Conservation (phyloP, 2,797 vertebrate species). For the Sebastes itinus region DNA sequence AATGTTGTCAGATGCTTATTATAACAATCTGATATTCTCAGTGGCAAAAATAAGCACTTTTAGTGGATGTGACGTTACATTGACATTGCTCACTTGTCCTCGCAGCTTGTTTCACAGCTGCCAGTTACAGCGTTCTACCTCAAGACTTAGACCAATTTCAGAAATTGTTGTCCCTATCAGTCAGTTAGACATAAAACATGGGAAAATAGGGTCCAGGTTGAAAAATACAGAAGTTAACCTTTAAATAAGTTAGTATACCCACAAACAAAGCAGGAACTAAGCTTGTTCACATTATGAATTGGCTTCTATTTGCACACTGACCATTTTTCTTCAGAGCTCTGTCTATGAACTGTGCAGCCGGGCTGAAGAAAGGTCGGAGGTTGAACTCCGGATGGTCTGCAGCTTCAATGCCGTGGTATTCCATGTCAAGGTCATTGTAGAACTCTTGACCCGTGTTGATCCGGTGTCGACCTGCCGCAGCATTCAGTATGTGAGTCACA, state of each 20-base stretch:
- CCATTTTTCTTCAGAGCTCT: constrained; percentile 12
- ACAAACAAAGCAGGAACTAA: neutral
- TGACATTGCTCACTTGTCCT: too few relatives aligned
- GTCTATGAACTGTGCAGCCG: constrained; percentile 84
- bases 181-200: too few relatives aligned
- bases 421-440: constrained; percentile 80
- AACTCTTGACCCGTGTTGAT: constrained; percentile 85
- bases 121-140: too few relatives aligned
- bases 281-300: neutral
- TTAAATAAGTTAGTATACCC: neutral
- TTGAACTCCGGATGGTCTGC: constrained; percentile 87
- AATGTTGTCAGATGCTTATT: too few relatives aligned
- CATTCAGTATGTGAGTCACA: constrained; percentile 87
- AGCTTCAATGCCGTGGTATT: constrained; percentile 85
- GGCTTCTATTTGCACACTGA: constrained; percentile 21
- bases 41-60: too few relatives aligned
- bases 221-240: neutral
- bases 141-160: too few relatives aligned
- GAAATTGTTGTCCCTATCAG: too few relatives aligned
- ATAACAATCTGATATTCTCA: too few relatives aligned
- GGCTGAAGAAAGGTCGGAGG: constrained; percentile 84
- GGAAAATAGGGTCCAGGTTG: neutral
- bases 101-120: too few relatives aligned
- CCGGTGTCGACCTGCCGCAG: constrained; percentile 79
- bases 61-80: too few relatives aligned